Conservation (phyloP, 2,888 invertebrate genomes). For the Ormyrus pomaceus region DNA sequence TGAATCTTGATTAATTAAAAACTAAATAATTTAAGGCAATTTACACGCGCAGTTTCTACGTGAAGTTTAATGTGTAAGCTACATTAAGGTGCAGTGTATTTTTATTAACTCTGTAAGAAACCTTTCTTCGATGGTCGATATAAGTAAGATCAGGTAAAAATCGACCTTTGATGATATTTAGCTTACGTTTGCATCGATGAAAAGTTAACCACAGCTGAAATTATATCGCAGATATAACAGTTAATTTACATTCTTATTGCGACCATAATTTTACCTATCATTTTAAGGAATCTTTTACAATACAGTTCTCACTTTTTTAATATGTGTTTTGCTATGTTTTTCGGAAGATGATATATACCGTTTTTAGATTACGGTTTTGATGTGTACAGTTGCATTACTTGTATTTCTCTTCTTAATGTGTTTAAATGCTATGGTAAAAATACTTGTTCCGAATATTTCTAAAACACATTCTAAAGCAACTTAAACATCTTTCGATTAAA, state of each 20-base stretch:
- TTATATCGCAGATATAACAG: conserved; percentile 26
- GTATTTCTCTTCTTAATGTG: conserved; percentile 18
- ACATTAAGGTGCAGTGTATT: conserved; percentile 18
- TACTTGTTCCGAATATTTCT: conserved; percentile 17
- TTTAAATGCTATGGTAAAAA: conserved; percentile 35
- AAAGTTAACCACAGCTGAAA: conserved; percentile 20
- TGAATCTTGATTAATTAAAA: conserved; percentile 25
- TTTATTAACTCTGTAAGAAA: conserved; percentile 31
- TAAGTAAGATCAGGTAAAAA: conserved; percentile 56
- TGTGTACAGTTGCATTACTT: conserved; percentile 32
- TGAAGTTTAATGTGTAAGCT: conserved; percentile 39
- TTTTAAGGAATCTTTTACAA: conserved; percentile 27
- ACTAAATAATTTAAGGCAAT: conserved; percentile 53
- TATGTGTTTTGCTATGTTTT: conserved; percentile 21
- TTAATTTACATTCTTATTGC: conserved; percentile 40
- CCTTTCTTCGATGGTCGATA: conserved; percentile 49
- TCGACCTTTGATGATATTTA: conserved; percentile 44
- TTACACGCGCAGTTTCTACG: conserved; percentile 47
- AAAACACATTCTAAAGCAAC: conserved; percentile 12
- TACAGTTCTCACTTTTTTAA: conserved; percentile 5
- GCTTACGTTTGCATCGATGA: background rate
- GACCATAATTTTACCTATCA: conserved; percentile 22
- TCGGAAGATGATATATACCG: conserved; percentile 17
- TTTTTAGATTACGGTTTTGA: conserved; percentile 10
- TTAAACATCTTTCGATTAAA: conserved; percentile 7